A percentile compares a stretch with the other conserved stretches of the same genome.
Evolutionary conservation across 37 sponge, comb jelly and placozoan species (phyloP).

Genomic region (Halichondria panicea): DNA sequence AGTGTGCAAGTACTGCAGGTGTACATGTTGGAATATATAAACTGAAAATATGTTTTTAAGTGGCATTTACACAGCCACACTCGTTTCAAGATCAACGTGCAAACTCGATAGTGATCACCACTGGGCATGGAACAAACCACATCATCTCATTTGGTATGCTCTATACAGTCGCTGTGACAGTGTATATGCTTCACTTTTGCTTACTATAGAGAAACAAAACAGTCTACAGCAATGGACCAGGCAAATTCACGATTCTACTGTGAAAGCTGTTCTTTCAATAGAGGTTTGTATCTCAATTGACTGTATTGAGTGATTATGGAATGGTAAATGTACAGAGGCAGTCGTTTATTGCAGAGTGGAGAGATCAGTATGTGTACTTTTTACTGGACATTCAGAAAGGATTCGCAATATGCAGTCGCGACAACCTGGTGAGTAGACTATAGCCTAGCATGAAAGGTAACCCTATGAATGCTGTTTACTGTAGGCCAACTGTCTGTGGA

Average conservation of each 20-base stretch:
- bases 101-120: constrained; percentile 20
- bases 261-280: constrained; percentile 2
- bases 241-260: constrained; percentile 20
- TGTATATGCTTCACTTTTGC: not conserved
- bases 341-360: constrained; percentile 28
- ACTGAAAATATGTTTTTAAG: not conserved
- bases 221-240: constrained; percentile 11
- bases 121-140: constrained; percentile 42
- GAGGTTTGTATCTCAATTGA: constrained; percentile 11
- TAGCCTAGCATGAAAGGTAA: not conserved
- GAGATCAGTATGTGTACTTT: constrained; percentile 3
- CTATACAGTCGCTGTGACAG: not conserved
- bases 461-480: not conserved
- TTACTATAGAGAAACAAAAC: constrained; percentile 1
- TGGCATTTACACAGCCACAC: constrained; percentile 2
- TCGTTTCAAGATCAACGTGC: constrained; percentile 19
- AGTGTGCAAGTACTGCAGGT: constrained; percentile 28
- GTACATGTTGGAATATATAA: not conserved
- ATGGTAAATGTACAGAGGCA: constrained; percentile 2
- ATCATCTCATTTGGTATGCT: constrained; percentile 41
- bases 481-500: constrained; percentile 24
- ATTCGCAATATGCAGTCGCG: constrained; percentile 4
- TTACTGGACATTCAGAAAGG: constrained; percentile 28
- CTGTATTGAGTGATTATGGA: not conserved
- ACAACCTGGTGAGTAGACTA: constrained; percentile 14